A percentile compares a stretch with the other conserved stretches of the same genome.
Evolutionary conservation across 2,797 vertebrate species (phyloP).

Genomic region (Coilia nasus): DNA sequence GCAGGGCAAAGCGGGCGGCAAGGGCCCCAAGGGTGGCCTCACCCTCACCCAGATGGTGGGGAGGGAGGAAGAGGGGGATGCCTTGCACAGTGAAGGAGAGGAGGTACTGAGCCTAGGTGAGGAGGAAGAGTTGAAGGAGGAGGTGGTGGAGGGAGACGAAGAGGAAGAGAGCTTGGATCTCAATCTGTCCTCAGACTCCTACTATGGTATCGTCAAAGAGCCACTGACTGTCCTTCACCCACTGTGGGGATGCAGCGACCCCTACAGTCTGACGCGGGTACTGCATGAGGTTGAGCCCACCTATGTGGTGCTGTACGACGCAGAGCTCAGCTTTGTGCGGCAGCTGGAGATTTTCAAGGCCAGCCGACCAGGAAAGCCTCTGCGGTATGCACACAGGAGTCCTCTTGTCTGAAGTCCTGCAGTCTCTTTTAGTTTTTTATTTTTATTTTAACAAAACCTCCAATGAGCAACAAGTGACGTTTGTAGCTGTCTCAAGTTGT

Average conservation of each 20-base stretch:
- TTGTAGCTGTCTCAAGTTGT: too few relatives aligned
- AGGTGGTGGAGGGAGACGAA: constrained; percentile 56
- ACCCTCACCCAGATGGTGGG: constrained; percentile 88
- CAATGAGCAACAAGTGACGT: not conserved
- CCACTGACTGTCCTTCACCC: constrained; percentile 92
- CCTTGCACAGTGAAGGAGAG: constrained; percentile 70
- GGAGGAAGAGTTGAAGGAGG: not conserved
- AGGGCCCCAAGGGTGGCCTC: constrained; percentile 69
- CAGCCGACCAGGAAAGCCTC: constrained; percentile 83
- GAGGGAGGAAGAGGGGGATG: constrained; percentile 55
- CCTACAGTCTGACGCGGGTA: constrained; percentile 88
- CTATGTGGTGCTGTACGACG: constrained; percentile 91
- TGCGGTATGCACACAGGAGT: constrained; percentile 73
- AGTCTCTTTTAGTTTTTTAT: too few relatives aligned
- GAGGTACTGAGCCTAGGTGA: constrained; percentile 29
- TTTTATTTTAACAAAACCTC: too few relatives aligned
- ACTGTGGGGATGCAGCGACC: constrained; percentile 87
- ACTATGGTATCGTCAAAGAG: constrained; percentile 88
- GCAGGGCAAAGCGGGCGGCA: constrained; percentile 63
- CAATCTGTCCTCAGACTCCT: constrained; percentile 84
- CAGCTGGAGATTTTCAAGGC: constrained; percentile 95
- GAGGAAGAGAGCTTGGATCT: constrained; percentile 71
- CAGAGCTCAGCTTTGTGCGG: constrained; percentile 90
- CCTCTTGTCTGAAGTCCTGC: too few relatives aligned
- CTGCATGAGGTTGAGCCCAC: constrained; percentile 90